Evolutionary conservation across 2,888 invertebrate genomes (phyloP), one percentile per base, ranked within the genome.

Genomic region (Drosophila picticornis): DNA sequence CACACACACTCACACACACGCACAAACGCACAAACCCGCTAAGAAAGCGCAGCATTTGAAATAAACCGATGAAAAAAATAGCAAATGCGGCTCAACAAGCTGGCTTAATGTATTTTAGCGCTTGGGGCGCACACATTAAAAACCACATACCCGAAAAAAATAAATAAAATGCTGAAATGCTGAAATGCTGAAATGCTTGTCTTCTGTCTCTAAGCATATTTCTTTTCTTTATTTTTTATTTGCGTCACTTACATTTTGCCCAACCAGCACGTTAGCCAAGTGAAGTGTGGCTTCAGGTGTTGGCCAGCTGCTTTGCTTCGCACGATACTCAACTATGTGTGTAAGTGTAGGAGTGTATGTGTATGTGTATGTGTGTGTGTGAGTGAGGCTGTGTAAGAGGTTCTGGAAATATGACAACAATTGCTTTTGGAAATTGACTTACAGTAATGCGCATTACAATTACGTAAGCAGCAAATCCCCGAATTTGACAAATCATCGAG

Each of bases 91-190:
- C 76, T 68, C 63, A 62, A 69, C 72, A 79, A 80, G 71, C 60
- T 77, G 87, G 77, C 83, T 82, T 90, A 90, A 88, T 88, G 90
- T 83, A 74, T 77, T 87, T 84, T 70, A 75, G 43, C 63, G 90
- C 90, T 76, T 65, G 59, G 50, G 90, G 88, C 84, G 9, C 11
- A 31, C 57, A 65, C 82, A 70, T 69, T 61, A 69, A 62, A 72
- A 71, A 67, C 67, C 67, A 59, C 71, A 56, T 13, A 16, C 50
- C 58, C 16, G 71, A 40, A 38, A 22, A 22, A 36, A 19, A 52
- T 27, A 51, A 72, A 40, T 2, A 31, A 48, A 48, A 29, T 38
- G 55, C 50, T 11, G 46, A 50, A 46, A 55, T 31, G 32, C 32
- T 32, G 48, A 72, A 61, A 53, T 57, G 59, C 63, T 43, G 53